Percentiles rank a stretch among this genome's conserved stretches.
Evolutionary conservation across 2,113 vertebrate species (phyloP).

Genomic region (Microcebus lehilahytsara): DNA sequence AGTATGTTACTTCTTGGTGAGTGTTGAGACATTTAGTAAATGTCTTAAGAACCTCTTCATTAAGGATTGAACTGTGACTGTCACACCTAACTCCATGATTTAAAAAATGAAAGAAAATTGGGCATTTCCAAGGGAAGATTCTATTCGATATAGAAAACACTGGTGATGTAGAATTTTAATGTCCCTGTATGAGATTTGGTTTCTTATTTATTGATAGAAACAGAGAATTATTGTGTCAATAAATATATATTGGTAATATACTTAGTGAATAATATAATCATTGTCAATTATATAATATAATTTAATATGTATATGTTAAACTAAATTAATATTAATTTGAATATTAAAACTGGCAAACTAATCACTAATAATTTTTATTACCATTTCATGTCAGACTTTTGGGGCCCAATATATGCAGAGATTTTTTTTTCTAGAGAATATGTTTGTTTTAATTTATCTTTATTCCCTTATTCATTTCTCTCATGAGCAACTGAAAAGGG

Average conservation of each 20-base stretch:
- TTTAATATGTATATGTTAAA: neutral
- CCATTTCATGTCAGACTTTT: neutral
- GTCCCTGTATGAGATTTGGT: neutral
- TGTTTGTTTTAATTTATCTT: neutral
- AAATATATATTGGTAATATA: neutral
- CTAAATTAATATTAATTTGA: slow-evolving; percentile 3
- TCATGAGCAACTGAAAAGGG: neutral
- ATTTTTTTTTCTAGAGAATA: neutral
- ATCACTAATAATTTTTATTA: neutral
- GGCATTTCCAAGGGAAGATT: neutral
- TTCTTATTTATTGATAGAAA: neutral
- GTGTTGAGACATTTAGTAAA: neutral
- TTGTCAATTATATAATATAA: neutral
- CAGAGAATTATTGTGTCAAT: neutral
- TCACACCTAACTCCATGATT: neutral
- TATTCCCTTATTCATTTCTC: neutral
- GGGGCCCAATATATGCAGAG: neutral
- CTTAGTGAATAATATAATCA: neutral
- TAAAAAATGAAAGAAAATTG: neutral
- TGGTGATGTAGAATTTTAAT: neutral
- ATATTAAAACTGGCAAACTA: neutral
- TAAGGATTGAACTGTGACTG: neutral
- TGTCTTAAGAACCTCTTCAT: neutral
- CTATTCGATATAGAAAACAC: neutral
- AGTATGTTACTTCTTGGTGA: neutral